A percentile compares a stretch with the other conserved stretches of the same genome.
phyloP scores from a whole-genome alignment of 92 coral and sea anemone genomes.

The Pocillopora meandrina region DNA sequence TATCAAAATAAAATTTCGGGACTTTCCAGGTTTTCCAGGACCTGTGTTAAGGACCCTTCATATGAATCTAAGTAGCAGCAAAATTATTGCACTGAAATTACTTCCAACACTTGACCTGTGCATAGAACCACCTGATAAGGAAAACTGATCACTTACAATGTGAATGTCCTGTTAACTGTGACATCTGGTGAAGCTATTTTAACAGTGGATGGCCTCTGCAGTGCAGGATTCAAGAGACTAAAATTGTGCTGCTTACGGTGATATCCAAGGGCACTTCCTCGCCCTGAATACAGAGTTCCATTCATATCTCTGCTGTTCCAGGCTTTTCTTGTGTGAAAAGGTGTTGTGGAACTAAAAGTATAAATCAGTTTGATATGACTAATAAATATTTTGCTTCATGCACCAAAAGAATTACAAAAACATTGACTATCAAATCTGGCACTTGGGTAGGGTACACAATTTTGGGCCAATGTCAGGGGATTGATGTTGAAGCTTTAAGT shows the following conservation, averaged over 20 bases:
- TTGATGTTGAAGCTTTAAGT: too few species aligned
- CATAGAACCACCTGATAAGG: too few species aligned
- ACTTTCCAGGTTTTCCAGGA: too few species aligned
- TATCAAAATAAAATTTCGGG: too few species aligned
- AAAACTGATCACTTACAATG: conserved; percentile 16
- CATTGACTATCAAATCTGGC: too few species aligned
- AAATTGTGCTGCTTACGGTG: conserved; percentile 37
- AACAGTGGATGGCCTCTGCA: conserved; percentile 33
- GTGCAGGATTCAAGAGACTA: conserved; percentile 35
- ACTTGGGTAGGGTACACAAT: too few species aligned
- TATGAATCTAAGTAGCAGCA: too few species aligned
- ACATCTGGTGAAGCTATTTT: conserved; percentile 48
- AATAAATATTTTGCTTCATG: neutral
- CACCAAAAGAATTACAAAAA: too few species aligned
- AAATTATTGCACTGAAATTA: too few species aligned
- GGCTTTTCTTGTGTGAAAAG: conserved; percentile 24
- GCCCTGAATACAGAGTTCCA: neutral
- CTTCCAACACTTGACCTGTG: too few species aligned
- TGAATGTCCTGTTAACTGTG: conserved; percentile 21
- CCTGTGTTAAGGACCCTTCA: too few species aligned
- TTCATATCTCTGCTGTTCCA: conserved; percentile 1
- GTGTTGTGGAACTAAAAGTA: conserved; percentile 9
- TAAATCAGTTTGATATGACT: neutral
- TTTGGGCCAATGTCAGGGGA: too few species aligned
- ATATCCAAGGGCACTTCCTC: conserved; percentile 17